These are phyloP conservation scores for Stegostoma tigrinum DNA, from an alignment of 2,113 vertebrate species.

Conservation along the genomic window DNA sequence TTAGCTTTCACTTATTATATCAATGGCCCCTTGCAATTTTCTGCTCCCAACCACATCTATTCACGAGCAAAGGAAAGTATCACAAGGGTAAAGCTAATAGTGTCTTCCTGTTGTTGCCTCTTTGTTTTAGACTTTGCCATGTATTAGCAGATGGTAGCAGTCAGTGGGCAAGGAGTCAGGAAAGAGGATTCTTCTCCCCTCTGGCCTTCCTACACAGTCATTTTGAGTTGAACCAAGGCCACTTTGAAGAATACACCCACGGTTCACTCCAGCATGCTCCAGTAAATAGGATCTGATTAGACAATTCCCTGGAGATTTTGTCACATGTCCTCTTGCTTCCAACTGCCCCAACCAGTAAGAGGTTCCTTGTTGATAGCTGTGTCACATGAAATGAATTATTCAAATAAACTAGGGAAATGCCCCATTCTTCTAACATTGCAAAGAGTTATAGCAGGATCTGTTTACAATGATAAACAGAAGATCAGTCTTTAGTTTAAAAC, in stretches of 20 bases:
- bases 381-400: neutral
- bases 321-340: neutral
- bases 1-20: neutral
- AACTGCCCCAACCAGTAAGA: neutral
- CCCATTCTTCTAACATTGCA: neutral
- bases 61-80: neutral
- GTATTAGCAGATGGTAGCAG: neutral
- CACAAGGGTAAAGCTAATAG: neutral
- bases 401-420: neutral
- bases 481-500: neutral
- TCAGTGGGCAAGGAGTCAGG: neutral
- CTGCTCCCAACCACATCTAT: neutral
- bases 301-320: neutral
- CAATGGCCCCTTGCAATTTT: neutral
- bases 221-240: neutral
- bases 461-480: neutral
- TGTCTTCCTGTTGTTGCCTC: too few relatives aligned
- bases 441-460: neutral
- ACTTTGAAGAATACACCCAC: neutral
- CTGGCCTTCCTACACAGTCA: neutral
- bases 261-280: neutral
- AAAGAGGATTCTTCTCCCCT: neutral
- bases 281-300: neutral
- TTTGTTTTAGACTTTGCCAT: neutral
- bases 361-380: neutral